phyloP scores from a whole-genome alignment of 1,140 invertebrate species.

The Conus ventricosus region DNA sequence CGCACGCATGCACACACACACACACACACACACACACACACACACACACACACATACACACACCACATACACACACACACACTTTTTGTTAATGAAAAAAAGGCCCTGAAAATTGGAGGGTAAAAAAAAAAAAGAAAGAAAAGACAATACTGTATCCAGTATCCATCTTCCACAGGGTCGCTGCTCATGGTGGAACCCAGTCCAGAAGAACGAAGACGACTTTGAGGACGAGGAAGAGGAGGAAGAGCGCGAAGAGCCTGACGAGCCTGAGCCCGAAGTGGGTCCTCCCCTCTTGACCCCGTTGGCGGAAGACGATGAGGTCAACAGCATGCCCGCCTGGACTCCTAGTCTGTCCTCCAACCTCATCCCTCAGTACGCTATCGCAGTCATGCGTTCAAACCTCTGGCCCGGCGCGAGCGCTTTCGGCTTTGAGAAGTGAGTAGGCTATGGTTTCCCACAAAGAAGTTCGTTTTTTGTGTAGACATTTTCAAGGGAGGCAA shows the following conservation, averaged over 20 bases:
- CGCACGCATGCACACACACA: no score
- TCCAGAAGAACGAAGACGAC: constrained; percentile 72
- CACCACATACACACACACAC: no score
- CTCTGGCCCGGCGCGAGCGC: constrained; percentile 75
- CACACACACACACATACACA: no score
- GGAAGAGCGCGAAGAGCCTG: constrained; percentile 74
- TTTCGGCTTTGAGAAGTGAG: constrained; percentile 73
- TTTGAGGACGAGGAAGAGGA: constrained; percentile 76
- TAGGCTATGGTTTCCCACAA: no score
- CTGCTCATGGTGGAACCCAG: constrained; percentile 79
- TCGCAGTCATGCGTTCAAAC: constrained; percentile 72
- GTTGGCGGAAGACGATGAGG: constrained; percentile 72
- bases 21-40: no score
- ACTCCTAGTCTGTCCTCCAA: constrained; percentile 75
- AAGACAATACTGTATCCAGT: no score
- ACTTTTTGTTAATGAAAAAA: no score
- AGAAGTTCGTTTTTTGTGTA: no score
- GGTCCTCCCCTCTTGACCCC: constrained; percentile 82
- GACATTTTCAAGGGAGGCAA: no score
- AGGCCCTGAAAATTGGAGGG: no score
- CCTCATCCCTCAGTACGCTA: constrained; percentile 73
- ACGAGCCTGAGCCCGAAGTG: constrained; percentile 79
- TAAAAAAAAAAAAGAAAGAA: no score
- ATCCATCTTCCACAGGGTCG: constrained; percentile 59
- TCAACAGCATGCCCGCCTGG: constrained; percentile 82